Base-by-base conservation (phyloP, 2,888 invertebrate species). In the Caenorhabditis zanzibari region DNA sequence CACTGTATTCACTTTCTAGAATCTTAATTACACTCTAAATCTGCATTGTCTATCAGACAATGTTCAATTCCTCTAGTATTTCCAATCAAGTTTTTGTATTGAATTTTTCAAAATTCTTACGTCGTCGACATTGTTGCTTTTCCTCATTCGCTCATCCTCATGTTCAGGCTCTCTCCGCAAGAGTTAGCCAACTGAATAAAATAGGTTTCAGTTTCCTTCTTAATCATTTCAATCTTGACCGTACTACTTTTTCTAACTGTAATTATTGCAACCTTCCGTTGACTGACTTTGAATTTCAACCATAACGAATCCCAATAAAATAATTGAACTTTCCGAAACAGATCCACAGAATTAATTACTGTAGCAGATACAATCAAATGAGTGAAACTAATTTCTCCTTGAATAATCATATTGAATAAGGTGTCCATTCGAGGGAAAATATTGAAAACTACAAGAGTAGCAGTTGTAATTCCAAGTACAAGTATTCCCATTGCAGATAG, bases 201-300 rank as follows among this genome's bases (percentile, higher is more conserved):
- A 73, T 80, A 80, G 5, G 66, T 66, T 16, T 80, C 80, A 0
- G 73, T 66, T 22, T 80, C 80, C 26, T 59, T 72, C 16, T n/a
- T 22, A 7, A 56, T 9, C 56, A 72, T 12, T 38, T 72, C 72
- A 47, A 22, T 69, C 22, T 61, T 76, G 14, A 38, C 47, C 0
- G 35, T 24, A 41, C 68, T 69, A n/a, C 22, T 41, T 24, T 52
- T 68, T 32, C 76, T 58, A 3, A 63, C 24, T 24, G 66, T 28
- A 16, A 26, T 16, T 3, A 54, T 26, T 19, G 24, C 44, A 52
- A 74, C 35, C 16, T 49, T 28, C 35, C 59, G 6, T 12, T 9
- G 38, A 10, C 35, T 35, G 0, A 28, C 44, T 52, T 49, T 47
- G 26, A 58, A 16, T 14, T 58, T 71, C 4, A 22, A 6, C 41